Percentiles rank a stretch among this genome's conserved stretches.
Evolutionary conservation across 2,797 vertebrate genomes (phyloP).

Genomic region (Malacoctenus gilli): DNA sequence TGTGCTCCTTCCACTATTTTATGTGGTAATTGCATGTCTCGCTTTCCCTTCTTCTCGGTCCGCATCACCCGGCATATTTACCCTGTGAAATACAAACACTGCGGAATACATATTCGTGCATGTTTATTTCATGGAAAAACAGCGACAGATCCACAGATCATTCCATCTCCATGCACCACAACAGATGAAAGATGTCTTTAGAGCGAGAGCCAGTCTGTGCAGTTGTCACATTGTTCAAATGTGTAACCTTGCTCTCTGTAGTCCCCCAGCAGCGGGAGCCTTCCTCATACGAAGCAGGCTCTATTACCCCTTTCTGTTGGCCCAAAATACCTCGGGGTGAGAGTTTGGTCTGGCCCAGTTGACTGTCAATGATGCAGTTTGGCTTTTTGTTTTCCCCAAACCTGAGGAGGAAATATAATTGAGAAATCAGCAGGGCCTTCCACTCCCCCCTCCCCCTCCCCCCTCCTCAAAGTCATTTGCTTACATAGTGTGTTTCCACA

Average conservation of each 20-base stretch:
- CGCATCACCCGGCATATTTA: conserved; percentile 14
- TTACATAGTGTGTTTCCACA: conserved; percentile 83
- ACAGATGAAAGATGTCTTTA: conserved; percentile 45
- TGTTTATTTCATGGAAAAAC: conserved; percentile 32
- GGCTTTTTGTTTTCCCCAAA: conserved; percentile 64
- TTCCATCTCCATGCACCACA: conserved; percentile 36
- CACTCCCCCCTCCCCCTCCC: conserved; percentile 72
- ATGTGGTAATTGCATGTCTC: conserved; percentile 32
- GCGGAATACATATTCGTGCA: conserved; percentile 11
- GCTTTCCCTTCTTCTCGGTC: conserved; percentile 19
- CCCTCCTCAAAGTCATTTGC: conserved; percentile 83
- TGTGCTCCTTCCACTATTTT: conserved; percentile 1
- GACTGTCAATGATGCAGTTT: conserved; percentile 77
- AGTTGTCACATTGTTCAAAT: conserved; percentile 47
- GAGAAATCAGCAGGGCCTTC: conserved; percentile 83
- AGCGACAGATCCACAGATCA: conserved; percentile 25
- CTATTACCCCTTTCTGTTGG: conserved; percentile 66
- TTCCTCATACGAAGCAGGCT: conserved; percentile 45
- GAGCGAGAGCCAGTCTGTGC: conserved; percentile 24
- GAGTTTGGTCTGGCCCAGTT: conserved; percentile 67
- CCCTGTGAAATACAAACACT: conserved; percentile 23
- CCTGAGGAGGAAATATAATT: conserved; percentile 81
- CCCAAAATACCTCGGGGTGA: conserved; percentile 64
- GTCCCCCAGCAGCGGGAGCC: conserved; percentile 55
- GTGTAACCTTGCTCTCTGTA: conserved; percentile 52